phyloP scores from a whole-genome alignment of 2,113 vertebrate genomes.

The Rhombomys opimus region DNA sequence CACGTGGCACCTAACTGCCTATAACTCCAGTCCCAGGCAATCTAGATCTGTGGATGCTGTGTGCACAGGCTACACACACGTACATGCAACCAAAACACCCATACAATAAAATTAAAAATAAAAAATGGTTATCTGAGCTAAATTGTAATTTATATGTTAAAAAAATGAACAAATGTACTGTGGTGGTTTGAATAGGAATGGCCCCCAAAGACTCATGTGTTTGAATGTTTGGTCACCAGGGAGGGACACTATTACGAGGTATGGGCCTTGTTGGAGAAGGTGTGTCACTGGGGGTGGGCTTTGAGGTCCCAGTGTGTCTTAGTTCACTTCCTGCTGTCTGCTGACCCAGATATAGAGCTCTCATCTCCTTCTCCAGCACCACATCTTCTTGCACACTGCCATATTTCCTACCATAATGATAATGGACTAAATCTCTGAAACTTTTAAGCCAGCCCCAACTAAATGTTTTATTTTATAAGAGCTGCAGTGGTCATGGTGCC shows the following conservation, averaged over 20 bases:
- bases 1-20: no score
- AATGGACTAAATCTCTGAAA: neutral
- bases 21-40: no score
- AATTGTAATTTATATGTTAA: neutral
- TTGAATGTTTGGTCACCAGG: neutral
- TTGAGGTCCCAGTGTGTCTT: neutral
- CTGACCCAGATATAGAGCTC: neutral
- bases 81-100: no score
- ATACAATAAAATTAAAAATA: no score
- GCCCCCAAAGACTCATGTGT: neutral
- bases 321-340: neutral
- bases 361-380: neutral
- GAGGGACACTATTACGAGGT: neutral
- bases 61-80: no score
- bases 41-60: no score
- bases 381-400: neutral
- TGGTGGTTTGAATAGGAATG: neutral
- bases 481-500: neutral
- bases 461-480: neutral
- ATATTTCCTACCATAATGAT: neutral
- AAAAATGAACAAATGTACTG: neutral
- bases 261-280: neutral
- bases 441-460: neutral
- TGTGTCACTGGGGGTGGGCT: neutral
- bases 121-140: conserved; percentile 20